Base-by-base conservation (phyloP, 2,113 vertebrate genomes). In the Cromileptes altivelis region DNA sequence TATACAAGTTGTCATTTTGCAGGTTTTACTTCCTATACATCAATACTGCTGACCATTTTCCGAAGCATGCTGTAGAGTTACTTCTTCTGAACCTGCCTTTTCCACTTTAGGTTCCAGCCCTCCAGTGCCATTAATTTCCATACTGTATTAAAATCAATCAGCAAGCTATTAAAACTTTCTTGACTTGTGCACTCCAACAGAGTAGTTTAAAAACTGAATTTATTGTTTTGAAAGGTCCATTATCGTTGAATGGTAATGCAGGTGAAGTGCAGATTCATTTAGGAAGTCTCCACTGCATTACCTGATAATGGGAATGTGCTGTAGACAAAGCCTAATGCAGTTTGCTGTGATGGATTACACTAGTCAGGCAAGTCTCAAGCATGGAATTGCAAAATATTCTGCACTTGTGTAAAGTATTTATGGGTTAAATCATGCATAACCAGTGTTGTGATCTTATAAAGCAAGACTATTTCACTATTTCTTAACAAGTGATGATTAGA, bases 201-300 rank as follows among this genome's bases (percentile, higher is more conserved):
- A 15, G 4, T n/a, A 14, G 14, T 11, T n/a, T 56, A 40, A 77
- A 67, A 27, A 49, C 2, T 13, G 19, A 53, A 15, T 10, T 49
- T 70, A 45, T 81, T 79, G 69, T 85, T 67, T 70, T 71, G 23
- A 70, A 49, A 55, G 50, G n/a, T 58, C 62, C 73, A 82, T 89
- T 78, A 87, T n/a, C 0, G 15, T 25, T 58, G 49, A 19, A 49
- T 42, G 6, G 27, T 81, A 75, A 78, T 81, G 81, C 1, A 4
- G 10, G 42, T 77, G 56, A 75, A 81, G 73, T 84, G 68, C 47
- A 21, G 47, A 75, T 65, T 64, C 49, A 78, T 75, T 75, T 56
- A 30, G 30, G 42, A 40, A 55, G 58, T 52, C 23, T 73, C 21
- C 2, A 3, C 23, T 69, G 33, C 62, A 56, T 49, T 62, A 18